These are phyloP conservation scores for Cherax destructor DNA, from an alignment of 1,140 invertebrate species.

Conservation along the genomic window DNA sequence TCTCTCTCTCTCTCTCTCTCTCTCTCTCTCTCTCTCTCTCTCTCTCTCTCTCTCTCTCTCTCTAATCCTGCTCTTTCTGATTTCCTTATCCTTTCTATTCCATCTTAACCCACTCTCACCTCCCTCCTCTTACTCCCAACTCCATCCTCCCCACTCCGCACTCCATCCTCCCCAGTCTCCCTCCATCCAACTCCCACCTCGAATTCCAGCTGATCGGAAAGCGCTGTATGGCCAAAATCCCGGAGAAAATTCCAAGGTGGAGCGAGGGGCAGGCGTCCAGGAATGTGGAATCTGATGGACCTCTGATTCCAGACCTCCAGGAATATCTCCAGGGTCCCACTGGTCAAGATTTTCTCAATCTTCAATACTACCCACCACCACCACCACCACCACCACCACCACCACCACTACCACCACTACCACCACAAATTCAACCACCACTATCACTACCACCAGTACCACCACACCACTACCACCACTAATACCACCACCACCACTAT, in stretches of 20 bases:
- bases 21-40: too few relatives aligned
- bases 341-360: conserved; percentile 43
- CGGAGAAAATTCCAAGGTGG: conserved; percentile 45
- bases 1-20: too few relatives aligned
- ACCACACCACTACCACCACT: too few relatives aligned
- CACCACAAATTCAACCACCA: too few relatives aligned
- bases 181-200: neutral
- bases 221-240: conserved; percentile 47
- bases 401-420: too few relatives aligned
- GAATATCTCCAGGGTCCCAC: conserved; percentile 31
- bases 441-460: too few relatives aligned
- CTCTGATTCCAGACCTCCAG: conserved; percentile 46
- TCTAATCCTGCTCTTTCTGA: neutral
- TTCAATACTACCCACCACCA: neutral
- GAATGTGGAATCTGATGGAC: conserved; percentile 34
- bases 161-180: neutral
- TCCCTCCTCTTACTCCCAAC: neutral
- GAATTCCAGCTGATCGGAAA: neutral
- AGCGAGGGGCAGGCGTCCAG: conserved; percentile 27
- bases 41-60: too few relatives aligned
- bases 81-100: neutral
- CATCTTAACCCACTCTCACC: neutral
- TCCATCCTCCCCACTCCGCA: neutral
- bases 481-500: too few relatives aligned
- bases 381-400: too few relatives aligned